These are phyloP conservation scores for Nycticebus coucang DNA, from an alignment of 2,113 vertebrate species.

Conservation along the genomic window DNA sequence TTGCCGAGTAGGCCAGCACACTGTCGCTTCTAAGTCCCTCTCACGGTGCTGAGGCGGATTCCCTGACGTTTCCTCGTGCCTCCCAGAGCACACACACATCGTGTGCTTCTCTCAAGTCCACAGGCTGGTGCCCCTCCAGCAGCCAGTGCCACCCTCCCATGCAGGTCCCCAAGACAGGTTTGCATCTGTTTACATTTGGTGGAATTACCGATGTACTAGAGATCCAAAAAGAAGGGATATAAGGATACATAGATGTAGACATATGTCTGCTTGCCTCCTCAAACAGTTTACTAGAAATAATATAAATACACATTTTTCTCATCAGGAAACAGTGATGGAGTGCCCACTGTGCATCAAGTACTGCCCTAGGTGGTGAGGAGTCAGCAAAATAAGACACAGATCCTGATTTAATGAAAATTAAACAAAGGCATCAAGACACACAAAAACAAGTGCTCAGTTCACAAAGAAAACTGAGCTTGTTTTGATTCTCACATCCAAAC, in stretches of 20 bases:
- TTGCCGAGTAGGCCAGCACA: neutral
- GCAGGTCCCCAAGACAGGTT: neutral
- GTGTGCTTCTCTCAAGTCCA: neutral
- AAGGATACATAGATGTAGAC: neutral
- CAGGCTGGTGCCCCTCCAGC: neutral
- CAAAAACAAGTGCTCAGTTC: constrained; percentile 15
- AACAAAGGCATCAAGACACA: neutral
- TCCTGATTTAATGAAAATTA: neutral
- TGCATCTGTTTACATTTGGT: neutral
- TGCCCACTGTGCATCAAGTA: neutral
- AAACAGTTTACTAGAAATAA: neutral
- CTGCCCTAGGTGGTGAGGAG: neutral
- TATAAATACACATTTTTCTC: neutral
- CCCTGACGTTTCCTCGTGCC: neutral
- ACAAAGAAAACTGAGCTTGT: constrained; percentile 38
- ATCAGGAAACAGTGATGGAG: neutral
- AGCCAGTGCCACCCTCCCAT: neutral
- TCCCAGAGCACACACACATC: neutral
- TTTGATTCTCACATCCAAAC: constrained; percentile 48
- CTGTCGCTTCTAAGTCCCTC: neutral
- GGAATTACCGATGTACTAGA: neutral
- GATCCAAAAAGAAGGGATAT: neutral
- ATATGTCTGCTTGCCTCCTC: neutral
- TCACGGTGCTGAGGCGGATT: neutral
- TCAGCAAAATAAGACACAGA: neutral